Base-by-base conservation (phyloP, 2,113 vertebrate genomes). In the Ptychochromis oligacanthus region DNA sequence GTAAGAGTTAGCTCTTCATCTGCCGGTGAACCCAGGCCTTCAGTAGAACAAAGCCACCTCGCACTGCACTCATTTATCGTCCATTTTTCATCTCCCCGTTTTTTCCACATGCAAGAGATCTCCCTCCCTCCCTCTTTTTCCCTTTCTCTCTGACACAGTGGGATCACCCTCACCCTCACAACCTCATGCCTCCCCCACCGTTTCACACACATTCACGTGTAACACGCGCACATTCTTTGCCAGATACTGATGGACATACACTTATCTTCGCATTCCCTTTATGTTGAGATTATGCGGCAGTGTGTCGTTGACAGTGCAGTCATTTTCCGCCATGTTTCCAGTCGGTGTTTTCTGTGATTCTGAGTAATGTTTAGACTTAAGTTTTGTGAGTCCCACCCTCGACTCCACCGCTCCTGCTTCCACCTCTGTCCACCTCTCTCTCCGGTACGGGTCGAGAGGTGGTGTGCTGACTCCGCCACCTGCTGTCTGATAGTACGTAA, bases 401-500 rank as follows among this genome's bases (percentile, higher is more conserved):
- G 13, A 28, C 77, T 10, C 28, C 59, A 6, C 72, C 11, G 72
- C 65, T 13, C 54, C 28, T 22, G n/a, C 64, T 58, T 22, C 12
- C 77, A 28, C 85, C 80, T 82, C 24, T 6, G 56, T 31, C 64
- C 89, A 52, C 77, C 81, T 54, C 76, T 34, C 62, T 49, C 79
- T 22, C 62, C 20, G 1, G 43, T 55, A 38, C 34, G 7, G 91
- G 92, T 92, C 78, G 65, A 72, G 91, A 84, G 91, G 91, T 77
- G 40, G 34, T 65, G 79, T 80, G 77, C 75, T 79, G 72, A 93
- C 87, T 92, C 91, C 31, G 79, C 94, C 95, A 96, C 95, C 95
- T 96, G 95, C 94, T 85, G 93, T 88, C 86, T 94, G 90, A 94
- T 94, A 75, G 77, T 92, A 85, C 67, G 86, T 89, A 94, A 94